These are phyloP conservation scores for Brevimyrus niger DNA, from an alignment of 2,113 vertebrate genomes.

Conservation along the genomic window DNA sequence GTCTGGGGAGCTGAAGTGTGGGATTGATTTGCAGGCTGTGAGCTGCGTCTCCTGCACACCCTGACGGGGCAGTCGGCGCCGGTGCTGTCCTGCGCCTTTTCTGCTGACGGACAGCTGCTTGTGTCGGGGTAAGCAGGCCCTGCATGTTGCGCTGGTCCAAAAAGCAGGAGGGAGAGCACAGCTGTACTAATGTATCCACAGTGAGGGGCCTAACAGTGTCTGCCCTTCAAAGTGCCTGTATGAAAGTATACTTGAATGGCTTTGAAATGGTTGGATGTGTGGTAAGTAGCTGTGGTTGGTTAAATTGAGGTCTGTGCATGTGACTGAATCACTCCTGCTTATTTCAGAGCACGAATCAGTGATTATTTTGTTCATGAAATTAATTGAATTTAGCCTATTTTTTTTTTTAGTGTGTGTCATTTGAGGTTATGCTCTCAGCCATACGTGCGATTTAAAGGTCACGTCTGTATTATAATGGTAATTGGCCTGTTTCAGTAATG, in stretches of 20 bases:
- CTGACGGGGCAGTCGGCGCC: slow-evolving; percentile 70
- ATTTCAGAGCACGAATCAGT: neutral
- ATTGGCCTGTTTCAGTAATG: neutral
- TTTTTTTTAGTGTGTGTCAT: slow-evolving; percentile 39
- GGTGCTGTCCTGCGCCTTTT: slow-evolving; percentile 78
- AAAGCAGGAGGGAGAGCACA: neutral
- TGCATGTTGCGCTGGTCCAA: neutral
- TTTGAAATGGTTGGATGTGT: neutral
- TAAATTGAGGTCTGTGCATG: neutral
- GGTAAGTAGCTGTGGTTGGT: neutral
- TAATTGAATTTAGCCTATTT: neutral
- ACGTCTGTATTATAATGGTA: neutral
- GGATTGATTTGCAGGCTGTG: slow-evolving; percentile 53
- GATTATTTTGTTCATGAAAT: neutral
- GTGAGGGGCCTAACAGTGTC: neutral
- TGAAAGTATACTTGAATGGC: neutral
- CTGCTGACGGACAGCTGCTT: slow-evolving; percentile 70
- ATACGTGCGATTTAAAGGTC: slow-evolving; percentile 4
- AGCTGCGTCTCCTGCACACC: slow-evolving; percentile 59
- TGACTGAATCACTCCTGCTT: neutral
- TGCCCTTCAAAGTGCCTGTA: neutral
- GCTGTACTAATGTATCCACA: neutral
- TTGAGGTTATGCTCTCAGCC: slow-evolving; percentile 13
- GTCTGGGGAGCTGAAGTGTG: neutral
- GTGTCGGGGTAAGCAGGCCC: slow-evolving; percentile 69